A percentile compares a stretch with the other conserved stretches of the same genome.
phyloP scores from a whole-genome alignment of 2,888 invertebrate species.

The Diachrysia chrysitis region DNA sequence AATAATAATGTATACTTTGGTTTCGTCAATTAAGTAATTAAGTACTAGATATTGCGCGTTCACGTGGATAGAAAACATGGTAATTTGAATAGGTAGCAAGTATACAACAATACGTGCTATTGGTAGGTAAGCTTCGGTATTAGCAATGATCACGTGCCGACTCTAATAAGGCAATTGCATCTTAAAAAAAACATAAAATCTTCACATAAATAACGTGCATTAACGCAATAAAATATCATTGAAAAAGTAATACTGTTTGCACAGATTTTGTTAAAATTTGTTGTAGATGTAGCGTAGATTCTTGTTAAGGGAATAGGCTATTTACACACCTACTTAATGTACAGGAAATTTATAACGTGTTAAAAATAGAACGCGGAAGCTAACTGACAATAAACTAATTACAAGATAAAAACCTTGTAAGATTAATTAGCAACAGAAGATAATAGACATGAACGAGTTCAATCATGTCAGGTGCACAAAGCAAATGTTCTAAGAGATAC shows the following conservation, averaged over 20 bases:
- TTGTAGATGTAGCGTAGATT: neutral
- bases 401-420: constrained; percentile 33
- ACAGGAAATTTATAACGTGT: constrained; percentile 21
- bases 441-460: constrained; percentile 38
- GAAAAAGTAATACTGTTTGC: too few relatives aligned
- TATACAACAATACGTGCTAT: too few relatives aligned
- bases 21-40: neutral
- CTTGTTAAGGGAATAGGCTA: neutral
- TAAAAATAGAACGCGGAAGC: constrained; percentile 22
- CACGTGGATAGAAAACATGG: too few relatives aligned
- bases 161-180: too few relatives aligned
- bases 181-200: too few relatives aligned
- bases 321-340: neutral
- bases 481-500: neutral
- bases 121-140: too few relatives aligned
- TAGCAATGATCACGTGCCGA: too few relatives aligned
- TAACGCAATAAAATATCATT: too few relatives aligned
- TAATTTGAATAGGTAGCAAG: too few relatives aligned
- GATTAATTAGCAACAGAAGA: constrained; percentile 33
- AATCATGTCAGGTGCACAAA: constrained; percentile 5
- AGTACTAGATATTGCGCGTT: too few relatives aligned
- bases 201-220: too few relatives aligned
- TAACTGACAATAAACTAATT: constrained; percentile 26
- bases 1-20: neutral
- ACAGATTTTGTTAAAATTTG: neutral